Percentiles rank a stretch among this genome's conserved stretches.
Conservation (phyloP, 2,888 invertebrate genomes). For the Leucophenga maculata region DNA sequence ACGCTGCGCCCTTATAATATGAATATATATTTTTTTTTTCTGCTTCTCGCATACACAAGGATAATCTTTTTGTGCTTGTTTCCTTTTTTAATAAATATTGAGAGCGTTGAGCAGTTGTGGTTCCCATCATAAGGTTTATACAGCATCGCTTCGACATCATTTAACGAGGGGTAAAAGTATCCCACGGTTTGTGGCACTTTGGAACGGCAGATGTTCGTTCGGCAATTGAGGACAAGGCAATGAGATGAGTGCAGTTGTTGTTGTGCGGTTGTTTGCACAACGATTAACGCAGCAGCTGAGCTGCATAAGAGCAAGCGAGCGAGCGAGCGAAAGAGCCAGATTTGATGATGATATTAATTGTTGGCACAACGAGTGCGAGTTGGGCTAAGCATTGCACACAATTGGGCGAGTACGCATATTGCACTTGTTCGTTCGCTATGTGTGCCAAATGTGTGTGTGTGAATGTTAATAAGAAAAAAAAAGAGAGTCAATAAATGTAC, state of each 20-base stretch:
- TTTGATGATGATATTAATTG: constrained; percentile 35
- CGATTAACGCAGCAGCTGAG: neutral
- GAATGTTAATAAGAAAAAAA: too few relatives aligned
- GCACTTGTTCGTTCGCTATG: constrained; percentile 47
- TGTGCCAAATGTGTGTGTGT: neutral
- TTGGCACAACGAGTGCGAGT: constrained; percentile 39
- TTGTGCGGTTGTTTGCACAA: constrained; percentile 29
- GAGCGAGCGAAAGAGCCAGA: constrained; percentile 32
- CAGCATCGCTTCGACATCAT: constrained; percentile 35
- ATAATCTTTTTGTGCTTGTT: constrained; percentile 54
- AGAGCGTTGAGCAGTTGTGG: constrained; percentile 68
- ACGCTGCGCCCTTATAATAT: constrained; percentile 13
- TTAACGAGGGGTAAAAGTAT: constrained; percentile 60
- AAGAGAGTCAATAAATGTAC: constrained; percentile 3
- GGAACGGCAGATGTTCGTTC: constrained; percentile 69
- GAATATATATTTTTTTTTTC: neutral
- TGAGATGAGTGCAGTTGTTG: neutral
- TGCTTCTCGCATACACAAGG: constrained; percentile 42
- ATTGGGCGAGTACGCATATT: constrained; percentile 48
- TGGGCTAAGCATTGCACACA: constrained; percentile 24
- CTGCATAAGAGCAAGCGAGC: constrained; percentile 30
- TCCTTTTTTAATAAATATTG: constrained; percentile 60
- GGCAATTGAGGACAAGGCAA: constrained; percentile 66
- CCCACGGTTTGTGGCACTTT: constrained; percentile 64
- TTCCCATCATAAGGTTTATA: constrained; percentile 68